Percentiles rank a stretch among this genome's conserved stretches.
These are phyloP conservation scores for Solea solea DNA, from an alignment of 2,113 vertebrate species.

Conservation along the genomic window DNA sequence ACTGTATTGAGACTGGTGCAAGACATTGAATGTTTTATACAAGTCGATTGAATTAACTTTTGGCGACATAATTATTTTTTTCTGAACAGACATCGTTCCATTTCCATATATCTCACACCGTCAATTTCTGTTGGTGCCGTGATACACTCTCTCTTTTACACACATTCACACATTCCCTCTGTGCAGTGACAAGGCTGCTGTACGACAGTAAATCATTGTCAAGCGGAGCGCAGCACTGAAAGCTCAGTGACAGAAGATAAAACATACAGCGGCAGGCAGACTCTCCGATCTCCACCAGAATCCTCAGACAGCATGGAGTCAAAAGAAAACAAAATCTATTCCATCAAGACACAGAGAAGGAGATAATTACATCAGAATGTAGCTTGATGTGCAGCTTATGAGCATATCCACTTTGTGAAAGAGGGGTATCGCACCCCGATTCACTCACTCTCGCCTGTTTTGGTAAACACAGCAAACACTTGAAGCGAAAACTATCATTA, in stretches of 20 bases:
- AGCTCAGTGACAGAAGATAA: conserved; percentile 77
- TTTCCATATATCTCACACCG: conserved; percentile 6
- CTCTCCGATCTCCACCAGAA: conserved; percentile 31
- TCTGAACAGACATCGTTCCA: conserved; percentile 15
- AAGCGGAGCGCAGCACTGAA: conserved; percentile 58
- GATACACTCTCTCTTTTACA: conserved; percentile 12
- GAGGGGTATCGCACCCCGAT: too few relatives aligned
- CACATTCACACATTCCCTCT: conserved; percentile 20
- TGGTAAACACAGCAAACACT: too few relatives aligned
- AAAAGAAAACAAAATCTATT: conserved; percentile 47
- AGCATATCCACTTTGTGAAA: neutral
- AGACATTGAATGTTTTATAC: neutral
- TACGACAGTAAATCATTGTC: conserved; percentile 73
- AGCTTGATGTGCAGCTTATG: too few relatives aligned
- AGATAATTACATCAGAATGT: neutral
- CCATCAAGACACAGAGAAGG: neutral
- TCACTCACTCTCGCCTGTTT: too few relatives aligned
- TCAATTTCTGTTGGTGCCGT: conserved; percentile 16
- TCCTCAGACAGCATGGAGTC: conserved; percentile 7
- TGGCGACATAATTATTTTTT: conserved; percentile 15
- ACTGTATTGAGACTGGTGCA: neutral
- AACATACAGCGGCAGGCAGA: conserved; percentile 50
- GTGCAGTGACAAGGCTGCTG: conserved; percentile 47
- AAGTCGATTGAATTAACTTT: conserved; percentile 28
- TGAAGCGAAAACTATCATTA: too few relatives aligned